These are phyloP conservation scores for Ceuthmochares aereus DNA, from an alignment of 2,113 vertebrate species.

Conservation along the genomic window DNA sequence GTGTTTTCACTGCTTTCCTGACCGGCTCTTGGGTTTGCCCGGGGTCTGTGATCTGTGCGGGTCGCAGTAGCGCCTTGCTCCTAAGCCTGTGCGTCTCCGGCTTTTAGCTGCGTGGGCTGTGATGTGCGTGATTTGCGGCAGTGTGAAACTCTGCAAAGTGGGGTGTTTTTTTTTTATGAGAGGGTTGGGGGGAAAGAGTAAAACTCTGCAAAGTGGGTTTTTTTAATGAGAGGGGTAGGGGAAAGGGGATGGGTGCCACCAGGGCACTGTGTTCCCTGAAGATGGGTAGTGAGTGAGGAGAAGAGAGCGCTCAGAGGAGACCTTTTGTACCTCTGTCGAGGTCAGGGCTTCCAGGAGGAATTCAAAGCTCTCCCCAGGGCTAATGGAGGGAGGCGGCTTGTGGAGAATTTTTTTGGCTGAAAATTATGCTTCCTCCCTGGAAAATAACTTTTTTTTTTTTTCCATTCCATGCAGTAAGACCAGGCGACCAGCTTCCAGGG, in stretches of 20 bases:
- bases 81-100: too few species aligned
- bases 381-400: not conserved
- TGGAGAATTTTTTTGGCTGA: conserved; percentile 36
- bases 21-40: too few species aligned
- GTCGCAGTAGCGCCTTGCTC: too few species aligned
- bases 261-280: not conserved
- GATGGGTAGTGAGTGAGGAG: not conserved
- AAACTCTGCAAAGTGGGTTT: too few species aligned
- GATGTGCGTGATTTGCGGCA: too few species aligned
- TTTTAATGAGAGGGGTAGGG: not conserved
- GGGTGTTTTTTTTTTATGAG: too few species aligned
- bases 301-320: not conserved
- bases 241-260: not conserved
- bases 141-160: too few species aligned
- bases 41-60: too few species aligned
- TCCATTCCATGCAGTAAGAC: not conserved
- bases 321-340: not conserved
- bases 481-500: not conserved
- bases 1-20: too few species aligned
- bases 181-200: too few species aligned
- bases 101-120: too few species aligned
- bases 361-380: not conserved
- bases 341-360: conserved; percentile 23
- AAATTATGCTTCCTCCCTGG: conserved; percentile 43
- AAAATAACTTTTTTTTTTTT: conserved; percentile 52